Base-by-base conservation (phyloP, 2,797 vertebrate genomes). In the Mormyrops boulengeri region DNA sequence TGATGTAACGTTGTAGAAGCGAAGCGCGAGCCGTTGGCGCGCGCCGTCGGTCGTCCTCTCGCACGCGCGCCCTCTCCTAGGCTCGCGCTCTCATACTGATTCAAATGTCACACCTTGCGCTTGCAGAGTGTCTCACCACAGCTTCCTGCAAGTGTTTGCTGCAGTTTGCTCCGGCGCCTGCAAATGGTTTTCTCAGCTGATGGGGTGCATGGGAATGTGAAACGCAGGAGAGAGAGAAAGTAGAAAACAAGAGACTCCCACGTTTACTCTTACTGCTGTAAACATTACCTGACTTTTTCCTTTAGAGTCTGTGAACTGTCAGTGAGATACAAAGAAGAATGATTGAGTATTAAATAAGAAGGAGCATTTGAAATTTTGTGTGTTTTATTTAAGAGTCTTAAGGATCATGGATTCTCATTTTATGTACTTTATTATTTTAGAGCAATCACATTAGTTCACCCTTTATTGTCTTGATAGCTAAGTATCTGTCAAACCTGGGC, bases 141-240 rank as follows among this genome's bases (percentile, higher is more conserved):
- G 53, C 73, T 89, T 91, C 89, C 90, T 89, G 89, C 62, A 69
- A 73, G 80, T 26, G 57, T 17, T 60, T 60, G 53, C 80, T 41
- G 52, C 55, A 49, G 52, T 49, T 57, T 85, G 86, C n/a, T 57
- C 8, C 17, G 19, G 1, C 41, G 52, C 52, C 50, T 55, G 26
- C 8, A 34, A 44, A 60, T 14, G 34, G 19, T 8, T 87, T 38
- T 87, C 22, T 57, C 26, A 57, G 5, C 44, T 85, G 44, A 30
- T 41, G 22, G 30, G 22, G 52, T 34, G 6, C 85, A 53, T 34
- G n/a, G 85, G 22, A 38, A 50, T 87, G 55, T 53, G 49, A 17
- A 11, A n/a, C 49, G 44, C 38, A 84, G 38, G 47, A 49, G 41
- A 44, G 66, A 47, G 41, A 14, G 52, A 55, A 87, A 38, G n/a